Percentiles rank a stretch among this genome's conserved stretches.
phyloP scores from a whole-genome alignment of 2,797 vertebrate species.

The Tapirus indicus region DNA sequence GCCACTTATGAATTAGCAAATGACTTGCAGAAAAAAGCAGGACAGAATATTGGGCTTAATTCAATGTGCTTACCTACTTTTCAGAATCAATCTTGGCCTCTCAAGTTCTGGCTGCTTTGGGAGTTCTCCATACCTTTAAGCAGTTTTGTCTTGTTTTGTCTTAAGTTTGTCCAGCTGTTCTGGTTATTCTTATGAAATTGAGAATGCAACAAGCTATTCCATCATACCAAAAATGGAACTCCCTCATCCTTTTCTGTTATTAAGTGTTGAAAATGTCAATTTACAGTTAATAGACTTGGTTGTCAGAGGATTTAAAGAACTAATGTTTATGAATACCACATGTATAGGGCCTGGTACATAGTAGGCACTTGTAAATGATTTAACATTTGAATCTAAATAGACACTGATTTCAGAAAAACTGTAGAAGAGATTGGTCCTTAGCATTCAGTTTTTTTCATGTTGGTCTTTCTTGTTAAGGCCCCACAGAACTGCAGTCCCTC shows the following conservation, averaged over 20 bases:
- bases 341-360: background rate
- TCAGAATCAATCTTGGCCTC: constrained; percentile 34
- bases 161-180: constrained; percentile 11
- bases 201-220: background rate
- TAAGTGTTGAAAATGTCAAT: background rate
- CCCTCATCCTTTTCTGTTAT: background rate
- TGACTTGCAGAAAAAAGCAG: constrained; percentile 47
- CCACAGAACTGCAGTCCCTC: background rate
- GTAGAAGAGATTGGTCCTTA: background rate
- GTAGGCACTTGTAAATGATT: background rate
- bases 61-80: constrained; percentile 34
- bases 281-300: background rate
- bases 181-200: constrained; percentile 19
- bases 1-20: constrained; percentile 64
- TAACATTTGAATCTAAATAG: background rate
- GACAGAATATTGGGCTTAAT: background rate
- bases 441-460: background rate
- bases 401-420: background rate
- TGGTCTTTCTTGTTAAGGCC: background rate
- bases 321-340: background rate
- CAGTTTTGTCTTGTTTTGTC: background rate
- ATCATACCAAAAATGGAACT: constrained; percentile 7
- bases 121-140: background rate
- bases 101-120: background rate
- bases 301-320: background rate